Base-by-base conservation (phyloP, 2,888 invertebrate species). In the Callyntrura guangdongensis region DNA sequence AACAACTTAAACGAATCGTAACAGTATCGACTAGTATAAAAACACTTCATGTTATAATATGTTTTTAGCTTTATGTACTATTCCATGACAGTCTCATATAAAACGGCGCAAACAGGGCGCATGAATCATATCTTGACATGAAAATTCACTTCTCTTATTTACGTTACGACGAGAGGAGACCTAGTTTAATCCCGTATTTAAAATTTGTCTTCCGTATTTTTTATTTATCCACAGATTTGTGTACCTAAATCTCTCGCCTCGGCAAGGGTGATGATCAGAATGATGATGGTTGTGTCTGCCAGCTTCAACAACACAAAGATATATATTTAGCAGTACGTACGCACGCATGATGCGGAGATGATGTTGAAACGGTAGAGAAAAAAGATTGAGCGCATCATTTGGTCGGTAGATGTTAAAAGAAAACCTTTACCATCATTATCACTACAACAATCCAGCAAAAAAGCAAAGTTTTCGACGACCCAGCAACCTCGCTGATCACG, bases 171-270 rank as follows among this genome's bases (percentile, higher is more conserved):
- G 59, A 53, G 59, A 53, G 6, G 79, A 79, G 79, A 59, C 79
- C 79, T 79, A 79, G 56, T 79, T 79, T 79, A 79, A 69, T 56
- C 56, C 59, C 49, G 22, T 20, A 20, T 67, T 85, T 85, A 53
- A 72, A 72, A 72, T 25, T 85, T 59, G 72, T 85, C 85, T 85
- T 85, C 85, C 86, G 72, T 86, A n/a, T 86, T 77, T 74, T 86
- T 74, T 84, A 53, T 83, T 45, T 77, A 72, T 59, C 74, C n/a
- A 77, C 86, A 86, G 74, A 86, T 77, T 86, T 77, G 25, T 61
- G 27, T 22, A 22, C 6, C 36, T 36, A 36, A 36, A 36, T 20
- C 56, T 14, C 56, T 79, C 27, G 12, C 56, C 53, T 12, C 77
- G 17, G 6, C 36, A 36, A 36, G 3, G 2, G 36, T 2, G 36